Evolutionary conservation across 1,140 invertebrate genomes (phyloP), one percentile per base, ranked within the genome.

Genomic region (Venustaconcha ellipsiformis): DNA sequence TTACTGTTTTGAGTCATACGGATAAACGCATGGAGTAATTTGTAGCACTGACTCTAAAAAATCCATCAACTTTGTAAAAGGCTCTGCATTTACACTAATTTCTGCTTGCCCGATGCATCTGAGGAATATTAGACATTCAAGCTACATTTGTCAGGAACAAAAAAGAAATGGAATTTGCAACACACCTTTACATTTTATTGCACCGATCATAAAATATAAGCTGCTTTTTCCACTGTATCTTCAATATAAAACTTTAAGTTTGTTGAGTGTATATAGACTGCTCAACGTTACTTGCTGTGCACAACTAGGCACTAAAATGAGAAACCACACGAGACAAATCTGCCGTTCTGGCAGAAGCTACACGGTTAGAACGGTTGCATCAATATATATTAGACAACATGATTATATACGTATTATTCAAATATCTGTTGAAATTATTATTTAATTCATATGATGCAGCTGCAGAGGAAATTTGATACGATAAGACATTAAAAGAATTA

Each of bases 21-120:
- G 83, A 76, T n/a, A 84, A 20, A 73, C 78, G 78, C 30, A 82
- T 48, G 57, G 83, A 77, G 77, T 86, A 87, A 70, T 83, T 78
- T 20, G 72, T 56, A 65, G 82, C 79, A 70, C 84, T 80, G 14
- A 79, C 59, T 58, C 70, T n/a, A 76, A 72, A 86, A 85, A 86
- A 6, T 78, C 59, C 65, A 85, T 60, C 78, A 78, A 15, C 48
- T 63, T 62, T 57, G 72, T 65, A 12, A 85, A 57, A 23, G 78
- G 18, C 37, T 76, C 73, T 56, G 8, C 37, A 8, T 37, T 1
- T 4, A 37, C 4, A 37, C 37, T 37, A 37, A 37, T 6, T 4
- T 37, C 37, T 72, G 37, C 57, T 55, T 57, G 26, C 71, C 20
- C 0, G 57, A 26, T 8, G 14, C 62, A 63, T n/a, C 71, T 11